Evolutionary conservation across 2,888 invertebrate genomes (phyloP), one percentile per base, ranked within the genome.

Genomic region (Caenorhabditis sulstoni): DNA sequence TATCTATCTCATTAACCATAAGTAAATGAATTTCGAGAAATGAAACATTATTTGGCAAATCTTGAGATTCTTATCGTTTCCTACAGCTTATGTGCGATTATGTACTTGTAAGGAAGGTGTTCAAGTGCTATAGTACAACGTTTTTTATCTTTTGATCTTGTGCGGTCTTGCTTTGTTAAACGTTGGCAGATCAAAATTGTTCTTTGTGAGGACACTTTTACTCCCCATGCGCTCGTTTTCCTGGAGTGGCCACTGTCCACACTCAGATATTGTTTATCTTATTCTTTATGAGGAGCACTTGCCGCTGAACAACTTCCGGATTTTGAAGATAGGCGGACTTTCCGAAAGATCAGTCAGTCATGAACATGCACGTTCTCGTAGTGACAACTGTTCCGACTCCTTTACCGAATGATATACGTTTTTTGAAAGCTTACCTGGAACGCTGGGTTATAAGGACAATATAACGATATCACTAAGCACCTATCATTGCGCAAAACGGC

Each of bases 261-360:
- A 47, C 70, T 62, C 47, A 39, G 39, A 37, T 12, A 57, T 64
- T 71, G 71, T 71, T 71, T 71, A 57, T 57, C 53, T 53, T 49
- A 62, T 62, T 55, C 41, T 71, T 57, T 71, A 62, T 62, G 62
- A 62, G 62, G 47, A 62, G 71, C 47, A 62, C 61, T 71, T 71
- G 71, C 71, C 71, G 71, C 55, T 71, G 53, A 71, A 71, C 71
- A 71, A 71, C 71, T 62, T 71, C 71, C 71, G 62, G 62, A 64
- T 35, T 49, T 50, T 68, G 29, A 59, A 52, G 58, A 67, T 37
- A 39, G 12, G 23, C 39, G 23, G 1, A 45, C 45, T 59, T 37
- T 35, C 37, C 44, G 55, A 52, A 59, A 70, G 20, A 35, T 50
- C 35, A 41, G 52, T 44, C 70, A 52, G 53, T 61, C 52, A 50